These are phyloP conservation scores for Otocyon megalotis DNA, from an alignment of 2,113 vertebrate species.

Conservation along the genomic window DNA sequence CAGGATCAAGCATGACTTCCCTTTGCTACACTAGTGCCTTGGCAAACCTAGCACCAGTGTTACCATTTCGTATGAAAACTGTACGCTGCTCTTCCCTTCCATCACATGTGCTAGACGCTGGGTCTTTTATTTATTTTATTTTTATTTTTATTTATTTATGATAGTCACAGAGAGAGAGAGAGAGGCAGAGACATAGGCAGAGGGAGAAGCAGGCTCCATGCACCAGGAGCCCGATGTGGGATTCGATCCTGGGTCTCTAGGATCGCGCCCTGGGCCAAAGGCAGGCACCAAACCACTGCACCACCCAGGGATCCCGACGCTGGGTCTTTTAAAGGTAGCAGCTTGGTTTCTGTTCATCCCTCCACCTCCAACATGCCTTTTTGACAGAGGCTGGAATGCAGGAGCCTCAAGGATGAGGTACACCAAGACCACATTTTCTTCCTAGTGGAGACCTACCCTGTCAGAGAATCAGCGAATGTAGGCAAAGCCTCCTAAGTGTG, in stretches of 20 bases:
- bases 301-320: too few relatives aligned
- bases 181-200: too few relatives aligned
- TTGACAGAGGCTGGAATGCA: background rate
- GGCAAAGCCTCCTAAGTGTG: background rate
- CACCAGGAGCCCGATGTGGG: too few relatives aligned
- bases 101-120: accelerated
- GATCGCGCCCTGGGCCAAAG: too few relatives aligned
- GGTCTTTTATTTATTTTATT: too few relatives aligned
- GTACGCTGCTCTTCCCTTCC: too few relatives aligned
- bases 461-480: background rate
- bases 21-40: background rate
- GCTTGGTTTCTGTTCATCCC: background rate
- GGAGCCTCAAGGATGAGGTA: background rate
- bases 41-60: background rate
- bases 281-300: too few relatives aligned
- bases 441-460: background rate
- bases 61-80: background rate
- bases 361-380: accelerated
- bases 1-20: background rate
- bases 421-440: background rate
- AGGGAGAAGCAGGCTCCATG: too few relatives aligned
- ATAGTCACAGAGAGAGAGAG: too few relatives aligned
- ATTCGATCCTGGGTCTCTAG: too few relatives aligned
- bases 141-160: too few relatives aligned
- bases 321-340: background rate